Base-by-base conservation (phyloP, 2,888 invertebrate species). In the Lepas anatifera region DNA sequence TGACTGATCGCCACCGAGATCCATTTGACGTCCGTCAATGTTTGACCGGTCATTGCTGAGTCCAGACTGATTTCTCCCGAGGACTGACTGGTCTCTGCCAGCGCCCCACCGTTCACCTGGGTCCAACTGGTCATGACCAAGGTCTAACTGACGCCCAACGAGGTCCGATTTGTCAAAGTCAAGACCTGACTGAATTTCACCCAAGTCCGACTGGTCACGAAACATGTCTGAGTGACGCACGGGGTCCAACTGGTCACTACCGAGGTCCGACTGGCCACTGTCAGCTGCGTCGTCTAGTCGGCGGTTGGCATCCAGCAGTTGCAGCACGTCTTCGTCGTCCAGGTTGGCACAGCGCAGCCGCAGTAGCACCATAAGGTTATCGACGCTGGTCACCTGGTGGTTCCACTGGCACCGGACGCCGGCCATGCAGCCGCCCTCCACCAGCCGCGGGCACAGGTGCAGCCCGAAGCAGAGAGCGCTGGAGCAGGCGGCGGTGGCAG, bases 291-390 rank as follows among this genome's bases (percentile, higher is more conserved):
- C 32, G 58, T 52, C 52, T 2, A 3, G 3, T 6, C 10, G n/a
- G n/a, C 8, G 7, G n/a, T 16, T 4, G 32, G 22, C 32, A 29
- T 18, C 58, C 32, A 58, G 58, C 58, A n/a, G 32, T 6, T n/a
- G 32, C 18, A 58, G 58, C 58, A 58, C 58, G 32, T 58, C 58
- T 3, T 6, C 32, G 22, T 58, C 58, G 58, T 16, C 22, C 18
- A 58, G 58, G 8, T 58, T 35, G 58, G 58, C 32, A 35, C 58
- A 58, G 32, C 58, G 58, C 58, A 58, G 32, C 58, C 58, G 58
- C 58, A 58, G 58, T 35, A 58, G 58, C 58, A 58, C 58, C 58
- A 58, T 58, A 13, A 58, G 11, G 58, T 58, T 58, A 32, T 58
- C 58, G 13, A 22, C 13, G 58, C 22, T 22, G 58, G 18, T 18